Conservation (phyloP, 1,140 invertebrate species). For the Aethina tumida region DNA sequence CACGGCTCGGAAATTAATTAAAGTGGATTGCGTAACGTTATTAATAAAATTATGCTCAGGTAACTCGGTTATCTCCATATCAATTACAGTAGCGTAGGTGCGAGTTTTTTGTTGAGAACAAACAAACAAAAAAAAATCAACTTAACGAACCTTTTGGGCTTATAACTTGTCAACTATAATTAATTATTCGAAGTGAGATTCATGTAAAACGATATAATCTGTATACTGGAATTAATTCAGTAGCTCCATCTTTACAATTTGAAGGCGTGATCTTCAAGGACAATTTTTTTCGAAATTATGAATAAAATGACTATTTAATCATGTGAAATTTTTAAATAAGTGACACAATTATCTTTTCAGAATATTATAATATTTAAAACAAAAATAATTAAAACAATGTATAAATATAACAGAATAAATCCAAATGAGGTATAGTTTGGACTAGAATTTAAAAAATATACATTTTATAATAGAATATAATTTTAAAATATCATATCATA, state of each 20-base stretch:
- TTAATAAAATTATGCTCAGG: neutral
- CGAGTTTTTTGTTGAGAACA: neutral
- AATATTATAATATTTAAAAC: no score
- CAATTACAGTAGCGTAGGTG: no score
- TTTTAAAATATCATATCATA: no score
- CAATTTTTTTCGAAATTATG: no score
- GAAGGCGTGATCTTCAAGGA: slow-evolving; percentile 7
- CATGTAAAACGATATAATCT: slow-evolving; percentile 1
- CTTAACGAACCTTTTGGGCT: neutral
- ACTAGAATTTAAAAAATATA: no score
- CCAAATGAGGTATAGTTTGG: no score
- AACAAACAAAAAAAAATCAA: neutral
- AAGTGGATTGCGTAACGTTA: neutral
- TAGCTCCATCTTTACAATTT: slow-evolving; percentile 8
- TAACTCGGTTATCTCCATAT: neutral
- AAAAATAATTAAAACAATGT: no score
- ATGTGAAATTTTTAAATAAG: no score
- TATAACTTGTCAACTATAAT: slow-evolving; percentile 4
- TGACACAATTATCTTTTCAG: no score
- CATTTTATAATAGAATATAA: no score
- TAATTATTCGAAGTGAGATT: slow-evolving; percentile 3
- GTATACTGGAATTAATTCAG: slow-evolving; percentile 1
- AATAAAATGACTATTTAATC: no score
- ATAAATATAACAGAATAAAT: no score
- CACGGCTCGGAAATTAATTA: neutral